Conservation (phyloP, 2,888 invertebrate genomes). For the Sinohyriopsis cumingii region DNA sequence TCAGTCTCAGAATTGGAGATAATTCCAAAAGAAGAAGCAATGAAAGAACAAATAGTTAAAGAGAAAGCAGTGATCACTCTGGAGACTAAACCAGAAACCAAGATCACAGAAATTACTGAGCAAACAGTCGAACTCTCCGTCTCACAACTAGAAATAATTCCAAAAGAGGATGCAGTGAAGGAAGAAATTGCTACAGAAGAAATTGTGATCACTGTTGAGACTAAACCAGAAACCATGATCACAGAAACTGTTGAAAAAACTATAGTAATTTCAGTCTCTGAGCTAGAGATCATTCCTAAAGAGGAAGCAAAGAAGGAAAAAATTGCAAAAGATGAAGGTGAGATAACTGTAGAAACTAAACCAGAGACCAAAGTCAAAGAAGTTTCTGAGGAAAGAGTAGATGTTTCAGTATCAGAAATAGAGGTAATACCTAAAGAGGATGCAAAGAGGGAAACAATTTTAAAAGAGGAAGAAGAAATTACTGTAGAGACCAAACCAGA, state of each 20-base stretch:
- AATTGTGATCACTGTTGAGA: conserved; percentile 9
- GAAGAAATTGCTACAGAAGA: conserved; percentile 9
- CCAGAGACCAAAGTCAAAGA: conserved; percentile 10
- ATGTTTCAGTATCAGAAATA: conserved; percentile 7
- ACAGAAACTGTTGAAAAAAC: conserved; percentile 9
- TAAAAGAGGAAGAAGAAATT: conserved; percentile 9
- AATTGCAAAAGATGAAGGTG: conserved; percentile 8
- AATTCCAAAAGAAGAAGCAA: neutral
- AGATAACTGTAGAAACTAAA: conserved; percentile 3
- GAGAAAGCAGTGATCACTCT: neutral
- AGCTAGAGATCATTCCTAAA: conserved; percentile 5
- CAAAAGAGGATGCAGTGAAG: conserved; percentile 8
- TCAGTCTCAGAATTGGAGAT: neutral
- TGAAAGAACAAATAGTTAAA: neutral
- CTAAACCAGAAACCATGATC: conserved; percentile 5
- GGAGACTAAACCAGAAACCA: neutral
- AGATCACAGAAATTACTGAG: conserved; percentile 8
- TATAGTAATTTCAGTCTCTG: conserved; percentile 4
- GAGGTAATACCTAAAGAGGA: conserved; percentile 3
- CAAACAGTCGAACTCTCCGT: conserved; percentile 1
- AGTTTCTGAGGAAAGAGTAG: conserved; percentile 7
- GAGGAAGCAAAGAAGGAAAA: conserved; percentile 8
- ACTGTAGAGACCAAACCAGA: conserved; percentile 3
- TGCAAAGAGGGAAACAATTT: conserved; percentile 9
- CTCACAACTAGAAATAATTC: conserved; percentile 7